Percentiles rank a stretch among this genome's conserved stretches.
Conservation (phyloP, 2,113 vertebrate species). For the Erpornis zantholeuca region DNA sequence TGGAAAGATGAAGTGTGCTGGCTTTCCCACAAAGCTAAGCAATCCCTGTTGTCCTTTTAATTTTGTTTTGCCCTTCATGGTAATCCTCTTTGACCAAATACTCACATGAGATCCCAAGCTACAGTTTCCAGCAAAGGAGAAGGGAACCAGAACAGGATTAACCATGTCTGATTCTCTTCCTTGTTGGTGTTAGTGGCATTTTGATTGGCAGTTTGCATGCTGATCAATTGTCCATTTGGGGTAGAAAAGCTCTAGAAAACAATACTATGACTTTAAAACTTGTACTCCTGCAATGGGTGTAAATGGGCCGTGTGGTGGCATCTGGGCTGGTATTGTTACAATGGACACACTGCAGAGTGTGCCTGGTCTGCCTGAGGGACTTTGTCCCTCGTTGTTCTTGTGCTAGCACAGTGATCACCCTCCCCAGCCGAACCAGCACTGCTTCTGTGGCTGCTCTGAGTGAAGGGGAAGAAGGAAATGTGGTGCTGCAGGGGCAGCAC, state of each 20-base stretch:
- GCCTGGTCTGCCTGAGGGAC: neutral
- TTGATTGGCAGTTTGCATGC: neutral
- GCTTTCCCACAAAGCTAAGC: neutral
- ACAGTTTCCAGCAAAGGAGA: neutral
- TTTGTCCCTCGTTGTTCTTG: fast-evolving
- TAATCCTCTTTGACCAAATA: neutral
- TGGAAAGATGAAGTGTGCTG: neutral
- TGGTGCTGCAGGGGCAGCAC: neutral
- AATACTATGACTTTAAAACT: neutral
- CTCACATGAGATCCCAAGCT: neutral
- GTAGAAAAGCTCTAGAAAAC: neutral
- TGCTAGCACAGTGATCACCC: neutral
- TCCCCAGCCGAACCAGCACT: fast-evolving
- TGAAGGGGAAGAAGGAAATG: neutral
- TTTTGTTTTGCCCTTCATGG: neutral
- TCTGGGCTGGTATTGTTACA: neutral
- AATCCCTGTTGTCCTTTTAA: neutral
- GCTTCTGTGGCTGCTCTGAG: neutral
- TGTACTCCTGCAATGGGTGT: fast-evolving
- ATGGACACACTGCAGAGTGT: neutral
- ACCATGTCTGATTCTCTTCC: fast-evolving
- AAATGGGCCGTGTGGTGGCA: fast-evolving
- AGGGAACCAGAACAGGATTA: neutral
- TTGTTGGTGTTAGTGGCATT: neutral
- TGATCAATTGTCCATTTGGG: neutral